Evolutionary conservation across 2,888 invertebrate genomes (phyloP).

Genomic region (Lycia hirtaria): DNA sequence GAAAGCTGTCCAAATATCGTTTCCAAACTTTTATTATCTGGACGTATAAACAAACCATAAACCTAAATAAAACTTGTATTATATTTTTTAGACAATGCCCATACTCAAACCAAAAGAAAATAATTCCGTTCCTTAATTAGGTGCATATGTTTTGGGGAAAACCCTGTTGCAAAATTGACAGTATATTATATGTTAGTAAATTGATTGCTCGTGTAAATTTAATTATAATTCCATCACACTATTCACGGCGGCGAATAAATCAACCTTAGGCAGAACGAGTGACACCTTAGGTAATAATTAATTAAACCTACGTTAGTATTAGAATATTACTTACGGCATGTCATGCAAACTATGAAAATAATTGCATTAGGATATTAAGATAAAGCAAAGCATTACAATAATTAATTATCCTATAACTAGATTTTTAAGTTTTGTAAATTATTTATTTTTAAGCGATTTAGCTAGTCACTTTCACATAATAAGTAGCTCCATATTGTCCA

Average conservation of each 20-base stretch:
- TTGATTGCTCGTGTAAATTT: background rate
- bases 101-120: no score
- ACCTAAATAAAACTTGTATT: no score
- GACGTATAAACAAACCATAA: no score
- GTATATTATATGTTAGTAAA: background rate
- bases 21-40: no score
- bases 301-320: background rate
- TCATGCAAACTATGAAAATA: background rate
- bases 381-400: background rate
- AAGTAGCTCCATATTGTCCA: no score
- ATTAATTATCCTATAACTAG: background rate
- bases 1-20: no score
- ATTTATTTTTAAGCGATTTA: no score
- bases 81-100: no score
- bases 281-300: conserved; percentile 9
- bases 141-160: no score
- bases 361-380: conserved; percentile 7
- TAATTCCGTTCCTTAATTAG: no score
- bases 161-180: no score
- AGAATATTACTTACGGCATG: background rate
- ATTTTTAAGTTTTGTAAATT: background rate
- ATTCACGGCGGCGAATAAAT: conserved; percentile 6
- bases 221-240: background rate
- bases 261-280: background rate
- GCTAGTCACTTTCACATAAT: no score